Percentiles rank a stretch among this genome's conserved stretches.
phyloP scores from a whole-genome alignment of 2,888 invertebrate genomes.

The Geophilus truncorum region DNA sequence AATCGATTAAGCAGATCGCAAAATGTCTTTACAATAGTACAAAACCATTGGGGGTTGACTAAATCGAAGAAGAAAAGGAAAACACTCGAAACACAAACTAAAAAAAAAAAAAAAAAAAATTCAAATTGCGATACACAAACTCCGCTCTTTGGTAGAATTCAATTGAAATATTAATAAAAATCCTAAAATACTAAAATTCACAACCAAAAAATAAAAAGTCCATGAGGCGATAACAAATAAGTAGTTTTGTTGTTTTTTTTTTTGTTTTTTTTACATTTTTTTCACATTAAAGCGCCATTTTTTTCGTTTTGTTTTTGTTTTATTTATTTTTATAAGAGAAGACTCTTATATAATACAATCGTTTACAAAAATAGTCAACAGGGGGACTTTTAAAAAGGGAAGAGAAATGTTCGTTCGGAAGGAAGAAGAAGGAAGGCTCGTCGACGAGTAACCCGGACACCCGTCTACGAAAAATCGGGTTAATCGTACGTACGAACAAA shows the following conservation, averaged over 20 bases:
- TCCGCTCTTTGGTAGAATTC: not conserved
- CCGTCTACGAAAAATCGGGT: too few relatives aligned
- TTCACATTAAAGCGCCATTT: not conserved
- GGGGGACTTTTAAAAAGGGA: not conserved
- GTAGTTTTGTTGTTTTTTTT: not conserved
- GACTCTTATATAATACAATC: not conserved
- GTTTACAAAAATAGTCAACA: not conserved
- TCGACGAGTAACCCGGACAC: not conserved
- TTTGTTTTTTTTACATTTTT: too few relatives aligned
- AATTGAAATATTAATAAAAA: not conserved
- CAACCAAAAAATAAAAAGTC: not conserved
- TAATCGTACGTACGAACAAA: not conserved
- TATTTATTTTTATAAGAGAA: not conserved
- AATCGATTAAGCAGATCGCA: not conserved
- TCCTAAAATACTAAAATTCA: not conserved
- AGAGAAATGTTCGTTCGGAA: not conserved
- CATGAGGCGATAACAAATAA: not conserved
- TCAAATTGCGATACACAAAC: not conserved
- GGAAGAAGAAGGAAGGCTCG: not conserved
- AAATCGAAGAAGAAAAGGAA: not conserved
- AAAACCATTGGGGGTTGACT: not conserved
- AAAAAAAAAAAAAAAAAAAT: not conserved
- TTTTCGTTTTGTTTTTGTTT: not conserved
- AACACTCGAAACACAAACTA: not conserved
- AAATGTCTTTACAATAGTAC: slow-evolving; percentile 6